These are phyloP conservation scores for Phymatocera aterrima DNA, from an alignment of 2,888 invertebrate species.

Conservation along the genomic window DNA sequence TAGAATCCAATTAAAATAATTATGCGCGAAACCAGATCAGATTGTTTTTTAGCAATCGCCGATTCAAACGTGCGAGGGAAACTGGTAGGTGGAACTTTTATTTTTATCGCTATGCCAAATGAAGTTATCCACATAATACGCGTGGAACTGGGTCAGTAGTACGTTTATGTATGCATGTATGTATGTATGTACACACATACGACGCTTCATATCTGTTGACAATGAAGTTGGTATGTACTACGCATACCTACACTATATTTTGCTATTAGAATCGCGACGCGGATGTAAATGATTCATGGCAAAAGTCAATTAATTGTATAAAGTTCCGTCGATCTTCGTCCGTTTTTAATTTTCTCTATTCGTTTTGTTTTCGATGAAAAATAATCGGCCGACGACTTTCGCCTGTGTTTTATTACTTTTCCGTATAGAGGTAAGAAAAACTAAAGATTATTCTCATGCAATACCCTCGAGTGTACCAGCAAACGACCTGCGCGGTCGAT, in stretches of 20 bases:
- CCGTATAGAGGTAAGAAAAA: not conserved
- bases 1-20: too few relatives aligned
- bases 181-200: too few relatives aligned
- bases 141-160: constrained; percentile 17
- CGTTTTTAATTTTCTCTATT: not conserved
- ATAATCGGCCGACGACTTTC: not conserved
- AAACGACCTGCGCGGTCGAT: constrained; percentile 13
- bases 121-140: not conserved
- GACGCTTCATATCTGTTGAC: constrained; percentile 19
- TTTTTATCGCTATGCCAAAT: not conserved
- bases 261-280: not conserved
- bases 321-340: too few relatives aligned
- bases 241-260: too few relatives aligned
- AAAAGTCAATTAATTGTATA: not conserved
- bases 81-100: too few relatives aligned
- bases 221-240: not conserved
- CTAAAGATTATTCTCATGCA: not conserved
- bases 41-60: too few relatives aligned
- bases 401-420: not conserved
- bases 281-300: not conserved
- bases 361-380: not conserved
- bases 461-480: not conserved
- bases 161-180: not conserved
- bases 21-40: too few relatives aligned
- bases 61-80: too few relatives aligned